These are phyloP conservation scores for Rousettus madagascariensis DNA, from an alignment of 2,797 vertebrate species.

Conservation along the genomic window DNA sequence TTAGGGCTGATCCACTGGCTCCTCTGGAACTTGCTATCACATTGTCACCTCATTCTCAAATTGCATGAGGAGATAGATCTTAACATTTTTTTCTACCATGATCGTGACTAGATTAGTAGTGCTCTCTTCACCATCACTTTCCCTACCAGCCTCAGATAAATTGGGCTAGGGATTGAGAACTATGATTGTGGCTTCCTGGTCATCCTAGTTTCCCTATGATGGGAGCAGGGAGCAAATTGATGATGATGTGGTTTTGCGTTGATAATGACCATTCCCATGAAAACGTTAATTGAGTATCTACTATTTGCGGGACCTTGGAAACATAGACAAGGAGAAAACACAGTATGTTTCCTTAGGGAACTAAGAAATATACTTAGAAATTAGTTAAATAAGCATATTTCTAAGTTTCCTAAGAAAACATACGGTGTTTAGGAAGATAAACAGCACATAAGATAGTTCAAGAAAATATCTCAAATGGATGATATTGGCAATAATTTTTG, in stretches of 20 bases:
- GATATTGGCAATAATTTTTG: neutral
- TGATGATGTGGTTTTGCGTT: neutral
- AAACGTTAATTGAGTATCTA: neutral
- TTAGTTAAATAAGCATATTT: too few relatives aligned
- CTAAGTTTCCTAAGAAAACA: too few relatives aligned
- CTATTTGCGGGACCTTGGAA: neutral
- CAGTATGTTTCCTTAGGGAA: neutral
- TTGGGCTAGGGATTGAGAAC: neutral
- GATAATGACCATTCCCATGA: neutral
- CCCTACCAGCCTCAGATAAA: neutral
- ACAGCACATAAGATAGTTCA: neutral
- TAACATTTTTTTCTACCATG: neutral
- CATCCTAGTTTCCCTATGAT: neutral
- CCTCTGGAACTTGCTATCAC: neutral
- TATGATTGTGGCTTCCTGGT: neutral
- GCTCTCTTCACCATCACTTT: neutral
- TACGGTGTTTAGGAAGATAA: neutral
- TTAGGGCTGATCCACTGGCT: neutral
- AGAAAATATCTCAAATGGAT: neutral
- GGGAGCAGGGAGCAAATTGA: neutral
- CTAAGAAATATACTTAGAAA: neutral
- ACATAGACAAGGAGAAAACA: neutral
- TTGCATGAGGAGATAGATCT: neutral
- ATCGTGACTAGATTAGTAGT: neutral
- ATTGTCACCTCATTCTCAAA: neutral